Base-by-base conservation (phyloP, 1,140 invertebrate species). In the Diprion similis region DNA sequence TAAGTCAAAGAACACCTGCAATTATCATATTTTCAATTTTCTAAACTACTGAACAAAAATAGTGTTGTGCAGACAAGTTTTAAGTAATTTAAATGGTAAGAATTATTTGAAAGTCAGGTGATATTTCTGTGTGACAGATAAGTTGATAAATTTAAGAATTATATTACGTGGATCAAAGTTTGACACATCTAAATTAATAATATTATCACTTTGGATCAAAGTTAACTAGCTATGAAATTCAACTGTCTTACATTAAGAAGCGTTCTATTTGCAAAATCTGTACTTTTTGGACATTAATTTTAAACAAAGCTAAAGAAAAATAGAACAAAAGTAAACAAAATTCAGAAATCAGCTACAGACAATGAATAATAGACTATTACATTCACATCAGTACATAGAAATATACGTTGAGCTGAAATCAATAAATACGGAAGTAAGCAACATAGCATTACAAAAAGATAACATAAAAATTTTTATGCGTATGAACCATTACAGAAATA, bases 1-100 rank as follows among this genome's bases (percentile, higher is more conserved):
- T 88, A 98, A 92, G 90, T 98, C 97, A 90, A 96, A 98, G 91
- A 98, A 99, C 86, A 98, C 97, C 96, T 98, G 90, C 79, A 90
- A 89, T 64, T 18, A 68, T 17, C 24, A 47, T 78, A 37, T 70
- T 73, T 75, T 73, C 73, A 46, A 70, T 71, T n/a, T 13, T 47
- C 6, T 59, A 46, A 18, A 73, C n/a, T n/a, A 66, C 45, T 37
- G 10, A 66, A 68, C 72, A 48, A 17, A 18, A 72, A 37, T 45
- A 24, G 15, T 19, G 24, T 46, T 76, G 10, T 10, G 24, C 6
- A 37, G 24, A 37, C 24, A 37, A 37, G 24, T 37, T 37, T 37
- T 37, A 37, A 37, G 24, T 37, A 37, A 37, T 37, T 37, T 37
- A 37, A 37, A 37, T 37, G 24, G 24, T 37, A 37, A 37, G 24